Percentiles rank a stretch among this genome's conserved stretches.
These are phyloP conservation scores for Ispidina picta DNA, from an alignment of 2,797 vertebrate genomes.

Conservation along the genomic window DNA sequence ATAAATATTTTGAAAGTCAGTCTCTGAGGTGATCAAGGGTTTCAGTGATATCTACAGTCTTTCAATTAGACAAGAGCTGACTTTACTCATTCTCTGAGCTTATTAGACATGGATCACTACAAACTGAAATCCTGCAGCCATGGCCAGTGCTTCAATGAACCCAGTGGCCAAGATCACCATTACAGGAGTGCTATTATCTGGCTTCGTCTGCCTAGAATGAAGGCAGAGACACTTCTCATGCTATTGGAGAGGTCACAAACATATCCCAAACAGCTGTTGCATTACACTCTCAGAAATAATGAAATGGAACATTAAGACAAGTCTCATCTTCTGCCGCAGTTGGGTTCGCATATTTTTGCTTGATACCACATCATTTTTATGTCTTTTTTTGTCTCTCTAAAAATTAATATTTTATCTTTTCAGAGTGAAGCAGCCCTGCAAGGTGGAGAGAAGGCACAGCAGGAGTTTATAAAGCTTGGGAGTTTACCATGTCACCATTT, in stretches of 20 bases:
- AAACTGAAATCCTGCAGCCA: background rate
- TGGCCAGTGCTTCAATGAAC: background rate
- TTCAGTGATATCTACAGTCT: background rate
- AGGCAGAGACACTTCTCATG: background rate
- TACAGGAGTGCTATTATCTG: background rate
- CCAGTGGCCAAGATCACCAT: background rate
- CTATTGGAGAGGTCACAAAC: background rate
- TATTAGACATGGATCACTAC: background rate
- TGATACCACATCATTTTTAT: background rate
- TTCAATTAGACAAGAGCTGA: background rate
- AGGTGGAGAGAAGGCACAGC: background rate
- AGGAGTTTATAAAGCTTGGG: background rate
- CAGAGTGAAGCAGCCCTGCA: background rate
- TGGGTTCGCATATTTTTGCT: background rate
- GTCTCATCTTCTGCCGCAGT: background rate
- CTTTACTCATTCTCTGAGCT: background rate
- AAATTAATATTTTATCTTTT: background rate
- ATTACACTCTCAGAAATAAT: background rate
- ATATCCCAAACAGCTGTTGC: background rate
- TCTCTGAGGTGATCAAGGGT: background rate
- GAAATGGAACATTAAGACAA: background rate
- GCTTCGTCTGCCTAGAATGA: background rate
- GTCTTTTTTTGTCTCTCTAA: background rate
- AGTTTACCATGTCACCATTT: background rate
- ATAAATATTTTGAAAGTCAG: background rate